These are phyloP conservation scores for Boloria selene DNA, from an alignment of 2,888 invertebrate genomes.

Conservation along the genomic window DNA sequence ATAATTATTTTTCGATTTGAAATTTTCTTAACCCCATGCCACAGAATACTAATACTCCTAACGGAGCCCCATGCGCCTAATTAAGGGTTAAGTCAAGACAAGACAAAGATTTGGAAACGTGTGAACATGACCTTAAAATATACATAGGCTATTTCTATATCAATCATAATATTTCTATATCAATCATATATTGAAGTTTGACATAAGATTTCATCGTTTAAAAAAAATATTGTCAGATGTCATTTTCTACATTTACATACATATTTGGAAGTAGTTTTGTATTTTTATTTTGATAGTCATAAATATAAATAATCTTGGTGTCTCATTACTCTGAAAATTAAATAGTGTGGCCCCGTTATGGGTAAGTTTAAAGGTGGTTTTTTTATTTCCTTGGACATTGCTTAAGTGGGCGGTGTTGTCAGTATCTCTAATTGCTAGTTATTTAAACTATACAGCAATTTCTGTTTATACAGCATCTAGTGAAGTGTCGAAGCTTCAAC, in stretches of 20 bases:
- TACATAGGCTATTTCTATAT: too few species aligned
- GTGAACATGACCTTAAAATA: too few species aligned
- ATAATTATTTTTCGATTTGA: too few species aligned
- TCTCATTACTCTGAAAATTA: conserved; percentile 44
- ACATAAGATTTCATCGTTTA: neutral
- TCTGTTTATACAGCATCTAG: conserved; percentile 74
- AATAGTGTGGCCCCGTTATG: conserved; percentile 59
- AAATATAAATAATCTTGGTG: conserved; percentile 12
- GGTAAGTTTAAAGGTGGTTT: conserved; percentile 63
- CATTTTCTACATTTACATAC: conserved; percentile 51
- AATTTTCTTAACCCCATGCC: too few species aligned
- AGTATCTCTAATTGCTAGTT: conserved; percentile 62
- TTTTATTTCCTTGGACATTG: conserved; percentile 46
- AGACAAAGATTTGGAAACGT: too few species aligned
- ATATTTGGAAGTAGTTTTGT: conserved; percentile 40
- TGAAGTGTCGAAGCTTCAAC: conserved; percentile 87
- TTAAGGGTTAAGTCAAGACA: too few species aligned
- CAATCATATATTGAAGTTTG: neutral
- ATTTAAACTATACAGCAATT: conserved; percentile 51
- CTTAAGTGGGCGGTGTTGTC: conserved; percentile 38
- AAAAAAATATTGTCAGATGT: conserved; percentile 45
- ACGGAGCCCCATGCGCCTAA: too few species aligned
- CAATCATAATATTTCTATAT: too few species aligned
- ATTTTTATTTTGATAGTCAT: conserved; percentile 35
- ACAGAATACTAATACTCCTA: too few species aligned